Evolutionary conservation across 2,888 invertebrate species (phyloP).

Genomic region (Brachyopa scutellaris): DNA sequence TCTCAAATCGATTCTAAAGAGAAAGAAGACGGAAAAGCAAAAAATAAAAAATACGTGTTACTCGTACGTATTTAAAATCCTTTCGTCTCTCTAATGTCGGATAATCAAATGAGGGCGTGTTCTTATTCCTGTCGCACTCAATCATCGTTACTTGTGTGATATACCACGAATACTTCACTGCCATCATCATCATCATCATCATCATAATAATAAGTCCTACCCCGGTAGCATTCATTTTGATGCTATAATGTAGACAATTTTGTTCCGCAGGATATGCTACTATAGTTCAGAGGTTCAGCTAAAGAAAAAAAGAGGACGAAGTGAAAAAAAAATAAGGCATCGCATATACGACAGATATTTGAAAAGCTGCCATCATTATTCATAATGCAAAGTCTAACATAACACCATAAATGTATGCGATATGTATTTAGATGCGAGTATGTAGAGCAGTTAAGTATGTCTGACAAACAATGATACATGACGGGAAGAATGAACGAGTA

Average conservation of each 20-base stretch:
- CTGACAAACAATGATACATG: conserved; percentile 42
- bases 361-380: conserved; percentile 57
- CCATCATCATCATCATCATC: conserved; percentile 31
- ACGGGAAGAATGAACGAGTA: no score
- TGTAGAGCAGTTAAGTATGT: conserved; percentile 26
- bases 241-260: conserved; percentile 16
- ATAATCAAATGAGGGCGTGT: conserved; percentile 63
- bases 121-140: conserved; percentile 59
- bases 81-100: conserved; percentile 45
- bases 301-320: not conserved
- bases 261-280: conserved; percentile 47
- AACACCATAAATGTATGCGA: conserved; percentile 31
- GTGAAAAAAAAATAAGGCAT: not conserved
- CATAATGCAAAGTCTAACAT: conserved; percentile 50
- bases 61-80: conserved; percentile 62
- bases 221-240: conserved; percentile 6
- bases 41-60: conserved; percentile 38
- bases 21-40: not conserved
- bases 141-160: conserved; percentile 43
- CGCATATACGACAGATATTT: conserved; percentile 30
- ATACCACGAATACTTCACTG: conserved; percentile 18
- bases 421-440: conserved; percentile 36
- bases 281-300: conserved; percentile 39
- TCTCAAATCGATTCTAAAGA: conserved; percentile 31
- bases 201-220: conserved; percentile 51